A percentile compares a stretch with the other conserved stretches of the same genome.
Conservation (phyloP, 2,888 invertebrate genomes). For the Myopa testacea region DNA sequence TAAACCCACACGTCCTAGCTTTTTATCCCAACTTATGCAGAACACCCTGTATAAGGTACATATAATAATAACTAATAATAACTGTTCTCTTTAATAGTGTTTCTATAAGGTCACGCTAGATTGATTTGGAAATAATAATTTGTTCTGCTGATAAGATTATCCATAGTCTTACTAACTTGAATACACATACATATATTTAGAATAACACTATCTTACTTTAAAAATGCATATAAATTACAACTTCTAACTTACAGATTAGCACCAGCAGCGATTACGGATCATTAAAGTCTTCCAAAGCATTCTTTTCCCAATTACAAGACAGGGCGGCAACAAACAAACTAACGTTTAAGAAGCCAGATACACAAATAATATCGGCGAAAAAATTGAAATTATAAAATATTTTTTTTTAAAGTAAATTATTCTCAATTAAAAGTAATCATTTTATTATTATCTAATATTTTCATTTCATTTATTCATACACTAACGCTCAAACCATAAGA, state of each 20-base stretch:
- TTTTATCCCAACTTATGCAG: no score
- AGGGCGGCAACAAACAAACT: constrained; percentile 71
- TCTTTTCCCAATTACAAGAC: constrained; percentile 89
- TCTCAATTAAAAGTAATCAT: no score
- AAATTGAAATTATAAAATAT: constrained; percentile 74
- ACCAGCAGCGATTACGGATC: constrained; percentile 68
- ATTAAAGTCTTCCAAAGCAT: constrained; percentile 82
- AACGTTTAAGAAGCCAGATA: constrained; percentile 66
- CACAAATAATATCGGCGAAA: constrained; percentile 71
- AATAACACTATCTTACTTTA: background rate
- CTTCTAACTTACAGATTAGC: constrained; percentile 53
- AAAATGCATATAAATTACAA: background rate
- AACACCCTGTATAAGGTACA: no score
- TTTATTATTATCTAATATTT: no score
- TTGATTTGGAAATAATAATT: no score
- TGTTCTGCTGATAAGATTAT: background rate
- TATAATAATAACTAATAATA: no score
- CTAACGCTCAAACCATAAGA: no score
- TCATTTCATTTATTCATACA: no score
- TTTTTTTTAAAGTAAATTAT: no score
- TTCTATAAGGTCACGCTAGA: no score
- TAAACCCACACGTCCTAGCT: no score
- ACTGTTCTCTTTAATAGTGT: no score
- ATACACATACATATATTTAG: background rate
- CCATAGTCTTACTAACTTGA: background rate